These are phyloP conservation scores for Rhegmatorhina hoffmannsi DNA, from an alignment of 2,113 vertebrate species.

Conservation along the genomic window DNA sequence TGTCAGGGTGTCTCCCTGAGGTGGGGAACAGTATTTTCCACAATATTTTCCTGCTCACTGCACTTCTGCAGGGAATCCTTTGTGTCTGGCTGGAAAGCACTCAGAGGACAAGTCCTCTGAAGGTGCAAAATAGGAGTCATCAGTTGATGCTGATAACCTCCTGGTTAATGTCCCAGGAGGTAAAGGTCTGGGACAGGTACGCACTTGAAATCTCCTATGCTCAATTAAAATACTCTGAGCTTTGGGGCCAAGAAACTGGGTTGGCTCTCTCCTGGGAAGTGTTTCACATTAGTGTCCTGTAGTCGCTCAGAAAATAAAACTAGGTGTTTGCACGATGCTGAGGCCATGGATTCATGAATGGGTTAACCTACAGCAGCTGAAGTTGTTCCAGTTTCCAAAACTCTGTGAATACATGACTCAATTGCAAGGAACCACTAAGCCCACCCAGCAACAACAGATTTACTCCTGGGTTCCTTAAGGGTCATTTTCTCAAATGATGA, in stretches of 20 bases:
- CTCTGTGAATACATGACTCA: not conserved
- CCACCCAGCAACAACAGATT: slow-evolving; percentile 7
- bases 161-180: not conserved
- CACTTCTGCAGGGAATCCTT: not conserved
- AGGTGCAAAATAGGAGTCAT: not conserved
- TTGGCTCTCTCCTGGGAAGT: not conserved
- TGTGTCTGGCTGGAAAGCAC: not conserved
- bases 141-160: not conserved
- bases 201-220: not conserved
- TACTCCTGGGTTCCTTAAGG: not conserved
- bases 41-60: not conserved
- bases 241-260: slow-evolving; percentile 18
- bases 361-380: slow-evolving; percentile 35
- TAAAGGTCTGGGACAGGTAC: not conserved
- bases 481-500: not conserved
- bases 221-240: slow-evolving; percentile 43
- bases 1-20: not conserved
- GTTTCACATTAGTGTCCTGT: slow-evolving; percentile 31
- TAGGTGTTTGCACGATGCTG: not conserved
- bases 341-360: not conserved
- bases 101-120: not conserved
- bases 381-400: not conserved
- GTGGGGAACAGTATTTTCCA: not conserved
- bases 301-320: slow-evolving; percentile 9
- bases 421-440: not conserved